Percentiles rank a stretch among this genome's conserved stretches.
Evolutionary conservation across 2,888 invertebrate genomes (phyloP).

Genomic region (Eilema sororculum): DNA sequence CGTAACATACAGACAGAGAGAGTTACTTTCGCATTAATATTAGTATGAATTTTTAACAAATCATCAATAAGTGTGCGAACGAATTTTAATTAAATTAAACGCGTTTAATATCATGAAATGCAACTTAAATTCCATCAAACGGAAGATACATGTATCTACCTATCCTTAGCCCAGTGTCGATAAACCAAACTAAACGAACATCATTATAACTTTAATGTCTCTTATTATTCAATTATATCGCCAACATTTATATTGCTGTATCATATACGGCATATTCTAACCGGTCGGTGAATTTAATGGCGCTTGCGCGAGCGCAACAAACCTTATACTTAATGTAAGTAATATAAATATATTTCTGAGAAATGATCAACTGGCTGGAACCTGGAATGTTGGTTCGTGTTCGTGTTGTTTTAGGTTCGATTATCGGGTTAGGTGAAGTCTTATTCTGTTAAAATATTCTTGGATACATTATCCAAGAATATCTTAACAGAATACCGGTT

Average conservation of each 20-base stretch:
- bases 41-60: no score
- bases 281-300: background rate
- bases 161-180: background rate
- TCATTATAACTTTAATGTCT: conserved; percentile 12
- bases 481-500: no score
- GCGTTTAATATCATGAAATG: no score
- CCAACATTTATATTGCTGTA: conserved; percentile 34
- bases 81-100: no score
- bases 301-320: background rate
- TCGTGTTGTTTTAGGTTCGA: background rate
- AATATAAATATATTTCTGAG: conserved; percentile 2
- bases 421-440: background rate
- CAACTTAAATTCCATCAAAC: no score
- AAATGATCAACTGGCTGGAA: background rate
- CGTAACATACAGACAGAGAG: no score
- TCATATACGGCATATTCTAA: background rate
- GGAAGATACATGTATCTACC: background rate
- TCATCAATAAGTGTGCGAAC: no score
- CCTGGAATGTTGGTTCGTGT: background rate
- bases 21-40: no score
- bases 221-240: conserved; percentile 53
- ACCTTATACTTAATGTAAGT: background rate
- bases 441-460: background rate
- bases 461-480: no score
- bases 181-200: conserved; percentile 11